A percentile compares a stretch with the other conserved stretches of the same genome.
phyloP scores from a whole-genome alignment of 1,140 invertebrate species.

The Eumeta japonica region DNA sequence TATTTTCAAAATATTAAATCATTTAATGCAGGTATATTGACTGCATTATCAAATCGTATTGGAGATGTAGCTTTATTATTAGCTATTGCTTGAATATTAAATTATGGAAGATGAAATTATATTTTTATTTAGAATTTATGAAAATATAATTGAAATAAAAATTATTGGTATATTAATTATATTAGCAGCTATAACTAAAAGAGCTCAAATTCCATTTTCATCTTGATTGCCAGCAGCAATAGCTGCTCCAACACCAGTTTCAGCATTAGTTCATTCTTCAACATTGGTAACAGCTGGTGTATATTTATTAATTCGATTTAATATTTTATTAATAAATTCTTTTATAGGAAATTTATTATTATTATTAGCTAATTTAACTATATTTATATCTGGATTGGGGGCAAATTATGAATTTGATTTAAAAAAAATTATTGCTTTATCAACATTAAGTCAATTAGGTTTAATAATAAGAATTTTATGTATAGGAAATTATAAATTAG shows the following conservation, averaged over 20 bases:
- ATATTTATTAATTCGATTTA: slow-evolving; percentile 69
- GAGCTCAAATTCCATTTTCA: slow-evolving; percentile 72
- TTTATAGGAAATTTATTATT: slow-evolving; percentile 37
- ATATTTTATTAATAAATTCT: slow-evolving; percentile 33
- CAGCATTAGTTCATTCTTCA: slow-evolving; percentile 72
- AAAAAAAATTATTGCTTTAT: slow-evolving; percentile 72
- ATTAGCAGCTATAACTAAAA: slow-evolving; percentile 69
- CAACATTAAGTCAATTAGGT: slow-evolving; percentile 68
- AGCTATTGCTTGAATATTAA: slow-evolving; percentile 58
- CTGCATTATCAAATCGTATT: slow-evolving; percentile 63
- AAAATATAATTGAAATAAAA: slow-evolving; percentile 50
- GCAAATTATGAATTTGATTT: slow-evolving; percentile 66
- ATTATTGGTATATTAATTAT: slow-evolving; percentile 48
- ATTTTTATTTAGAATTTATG: slow-evolving; percentile 51
- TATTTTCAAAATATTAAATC: slow-evolving; percentile 64
- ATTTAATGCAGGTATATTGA: slow-evolving; percentile 64
- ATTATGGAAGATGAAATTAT: slow-evolving; percentile 56
- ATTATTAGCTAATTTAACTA: slow-evolving; percentile 56
- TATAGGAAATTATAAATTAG: slow-evolving; percentile 44
- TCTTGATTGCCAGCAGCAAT: slow-evolving; percentile 67
- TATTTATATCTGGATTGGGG: slow-evolving; percentile 61
- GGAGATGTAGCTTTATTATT: slow-evolving; percentile 62
- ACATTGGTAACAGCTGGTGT: slow-evolving; percentile 72
- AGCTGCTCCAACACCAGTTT: slow-evolving; percentile 68
- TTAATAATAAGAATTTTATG: slow-evolving; percentile 64